Evolutionary conservation across 2,888 invertebrate genomes (phyloP), one percentile per base, ranked within the genome.

Genomic region (Tupiocoris notatus): DNA sequence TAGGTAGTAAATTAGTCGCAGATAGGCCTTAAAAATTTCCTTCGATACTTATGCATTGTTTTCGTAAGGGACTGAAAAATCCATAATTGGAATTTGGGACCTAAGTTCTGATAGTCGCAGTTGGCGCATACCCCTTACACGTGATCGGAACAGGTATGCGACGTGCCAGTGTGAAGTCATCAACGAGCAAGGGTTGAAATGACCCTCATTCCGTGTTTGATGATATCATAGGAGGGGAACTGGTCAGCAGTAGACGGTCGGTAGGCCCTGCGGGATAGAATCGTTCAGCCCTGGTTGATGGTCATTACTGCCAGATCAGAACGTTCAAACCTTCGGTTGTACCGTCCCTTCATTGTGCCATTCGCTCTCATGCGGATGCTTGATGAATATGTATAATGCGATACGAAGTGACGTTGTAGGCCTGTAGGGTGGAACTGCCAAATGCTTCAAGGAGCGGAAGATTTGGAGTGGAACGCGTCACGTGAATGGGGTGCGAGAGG

Each of bases 161-260:
- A 23, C 25, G 12, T 25, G 1, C 63, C 16, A 24, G 63, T 24
- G 63, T 63, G 63, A 63, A 63, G 25, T 25, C 16, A 25, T n/a
- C 63, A 18, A 63, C 63, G 63, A 63, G 21, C 23, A 25, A 25
- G 63, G 23, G n/a, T 25, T 23, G 63, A 63, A 67, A 67, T 67
- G 67, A 54, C 56, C 57, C 67, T 67, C 67, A 67, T 67, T 67
- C n/a, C 58, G 67, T 67, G 57, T 67, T 67, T 67, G 67, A 67
- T 67, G 67, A 58, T 67, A 67, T 57, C 21, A 67, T 67, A 67
- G 57, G 56, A 67, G 67, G 25, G 65, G 39, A 65, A 21, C 39
- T 20, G 20, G 20, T 24, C 21, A 25, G 54, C 67, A 57, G 54
- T 67, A 58, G 56, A 9, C 57, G 67, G 67, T 67, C n/a, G n/a